Evolutionary conservation across 2,888 invertebrate species (phyloP).

Genomic region (Limenitis camilla): DNA sequence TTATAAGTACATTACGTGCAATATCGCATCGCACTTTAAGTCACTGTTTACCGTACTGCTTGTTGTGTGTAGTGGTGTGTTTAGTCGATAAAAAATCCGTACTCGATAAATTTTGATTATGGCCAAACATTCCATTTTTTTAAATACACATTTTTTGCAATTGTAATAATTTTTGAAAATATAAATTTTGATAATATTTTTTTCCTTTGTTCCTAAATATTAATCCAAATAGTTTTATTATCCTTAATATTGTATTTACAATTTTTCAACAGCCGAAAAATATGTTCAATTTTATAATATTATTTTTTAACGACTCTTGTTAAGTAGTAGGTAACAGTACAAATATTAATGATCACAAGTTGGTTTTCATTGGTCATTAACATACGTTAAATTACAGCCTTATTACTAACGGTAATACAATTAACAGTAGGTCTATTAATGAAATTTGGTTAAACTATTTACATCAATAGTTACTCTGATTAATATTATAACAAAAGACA

Average conservation of each 20-base stretch:
- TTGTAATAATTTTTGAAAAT: slow-evolving; percentile 76
- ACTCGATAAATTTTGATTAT: slow-evolving; percentile 62
- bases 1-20: slow-evolving; percentile 54
- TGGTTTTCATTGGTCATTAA: slow-evolving; percentile 77
- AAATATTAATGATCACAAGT: slow-evolving; percentile 77
- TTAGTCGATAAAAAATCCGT: slow-evolving; percentile 69
- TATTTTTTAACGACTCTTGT: slow-evolving; percentile 76
- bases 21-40: slow-evolving; percentile 62
- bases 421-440: slow-evolving; percentile 66
- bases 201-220: slow-evolving; percentile 73
- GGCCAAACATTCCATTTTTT: slow-evolving; percentile 70
- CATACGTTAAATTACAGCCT: slow-evolving; percentile 72
- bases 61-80: slow-evolving; percentile 58
- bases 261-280: slow-evolving; percentile 76
- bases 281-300: slow-evolving; percentile 74
- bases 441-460: slow-evolving; percentile 55
- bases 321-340: slow-evolving; percentile 76
- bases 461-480: slow-evolving; percentile 31
- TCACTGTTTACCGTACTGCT: slow-evolving; percentile 70
- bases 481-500: neutral
- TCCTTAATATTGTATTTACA: slow-evolving; percentile 75
- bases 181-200: slow-evolving; percentile 75
- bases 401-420: slow-evolving; percentile 64
- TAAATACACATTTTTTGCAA: slow-evolving; percentile 68
- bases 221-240: slow-evolving; percentile 75